phyloP scores from a whole-genome alignment of 2,888 invertebrate species.

The Hofmannophila pseudospretella region DNA sequence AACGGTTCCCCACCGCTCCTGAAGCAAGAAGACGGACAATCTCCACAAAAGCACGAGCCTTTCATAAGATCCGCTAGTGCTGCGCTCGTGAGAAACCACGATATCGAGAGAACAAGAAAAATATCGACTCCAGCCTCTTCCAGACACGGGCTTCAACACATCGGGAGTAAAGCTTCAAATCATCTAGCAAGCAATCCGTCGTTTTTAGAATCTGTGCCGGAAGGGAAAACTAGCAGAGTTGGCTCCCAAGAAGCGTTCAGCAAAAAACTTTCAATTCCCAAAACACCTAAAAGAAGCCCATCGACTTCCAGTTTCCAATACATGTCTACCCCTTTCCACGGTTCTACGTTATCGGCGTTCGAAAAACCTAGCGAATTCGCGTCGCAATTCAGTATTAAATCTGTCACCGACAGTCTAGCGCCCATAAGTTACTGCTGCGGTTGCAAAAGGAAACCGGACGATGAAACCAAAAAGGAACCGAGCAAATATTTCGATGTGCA shows the following conservation, averaged over 20 bases:
- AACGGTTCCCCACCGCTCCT: constrained; percentile 61
- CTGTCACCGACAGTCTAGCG: constrained; percentile 78
- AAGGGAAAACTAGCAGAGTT: constrained; percentile 67
- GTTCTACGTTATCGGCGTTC: constrained; percentile 86
- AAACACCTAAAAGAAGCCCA: constrained; percentile 82
- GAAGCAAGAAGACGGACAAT: constrained; percentile 33
- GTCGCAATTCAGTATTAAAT: constrained; percentile 86
- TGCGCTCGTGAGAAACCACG: constrained; percentile 44
- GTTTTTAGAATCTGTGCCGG: constrained; percentile 82
- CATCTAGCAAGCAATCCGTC: constrained; percentile 82
- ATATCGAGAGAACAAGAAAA: constrained; percentile 37
- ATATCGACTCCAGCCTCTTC: constrained; percentile 43
- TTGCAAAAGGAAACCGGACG: constrained; percentile 47
- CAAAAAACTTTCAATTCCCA: constrained; percentile 54
- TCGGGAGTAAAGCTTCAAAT: constrained; percentile 71
- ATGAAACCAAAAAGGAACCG: constrained; percentile 53
- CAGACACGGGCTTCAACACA: constrained; percentile 76
- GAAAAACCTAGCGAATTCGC: constrained; percentile 88
- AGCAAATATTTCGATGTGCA: constrained; percentile 86
- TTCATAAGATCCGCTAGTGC: constrained; percentile 82
- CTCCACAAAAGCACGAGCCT: neutral
- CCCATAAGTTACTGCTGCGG: constrained; percentile 63
- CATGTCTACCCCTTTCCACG: constrained; percentile 90
- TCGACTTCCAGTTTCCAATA: constrained; percentile 91
- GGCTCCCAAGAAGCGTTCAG: constrained; percentile 58